A percentile compares a stretch with the other conserved stretches of the same genome.
Evolutionary conservation across 2,113 vertebrate species (phyloP).

Genomic region (Leuciscus idus): DNA sequence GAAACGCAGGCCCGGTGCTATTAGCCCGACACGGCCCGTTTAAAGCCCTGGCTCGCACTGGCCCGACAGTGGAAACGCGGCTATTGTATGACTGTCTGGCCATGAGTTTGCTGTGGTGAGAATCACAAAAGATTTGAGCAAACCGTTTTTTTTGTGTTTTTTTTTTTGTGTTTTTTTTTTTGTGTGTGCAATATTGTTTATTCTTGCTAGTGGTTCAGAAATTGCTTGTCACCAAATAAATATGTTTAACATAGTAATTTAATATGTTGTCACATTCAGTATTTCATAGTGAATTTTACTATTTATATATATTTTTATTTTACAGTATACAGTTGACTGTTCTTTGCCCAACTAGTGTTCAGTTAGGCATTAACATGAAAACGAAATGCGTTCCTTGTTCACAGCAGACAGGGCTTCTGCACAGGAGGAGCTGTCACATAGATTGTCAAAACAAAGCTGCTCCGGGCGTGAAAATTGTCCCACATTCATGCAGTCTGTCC

Average conservation of each 20-base stretch:
- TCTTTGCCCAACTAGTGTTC: background rate
- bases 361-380: background rate
- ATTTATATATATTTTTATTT: constrained; percentile 11
- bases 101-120: background rate
- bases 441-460: constrained; percentile 27
- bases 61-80: too few relatives aligned
- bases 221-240: background rate
- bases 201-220: background rate
- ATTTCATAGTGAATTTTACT: background rate
- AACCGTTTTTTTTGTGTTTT: background rate
- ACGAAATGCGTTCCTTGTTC: background rate
- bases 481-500: constrained; percentile 21
- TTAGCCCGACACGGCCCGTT: too few relatives aligned
- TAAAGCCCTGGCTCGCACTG: too few relatives aligned
- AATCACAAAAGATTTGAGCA: background rate
- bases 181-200: background rate
- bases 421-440: constrained; percentile 17
- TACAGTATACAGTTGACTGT: background rate
- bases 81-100: background rate
- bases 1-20: too few relatives aligned
- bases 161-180: background rate
- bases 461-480: constrained; percentile 25
- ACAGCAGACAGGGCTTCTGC: constrained; percentile 8
- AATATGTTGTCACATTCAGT: background rate
- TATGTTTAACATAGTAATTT: background rate